Conservation (phyloP, 2,797 vertebrate genomes). For the Trichosurus vulpecula region DNA sequence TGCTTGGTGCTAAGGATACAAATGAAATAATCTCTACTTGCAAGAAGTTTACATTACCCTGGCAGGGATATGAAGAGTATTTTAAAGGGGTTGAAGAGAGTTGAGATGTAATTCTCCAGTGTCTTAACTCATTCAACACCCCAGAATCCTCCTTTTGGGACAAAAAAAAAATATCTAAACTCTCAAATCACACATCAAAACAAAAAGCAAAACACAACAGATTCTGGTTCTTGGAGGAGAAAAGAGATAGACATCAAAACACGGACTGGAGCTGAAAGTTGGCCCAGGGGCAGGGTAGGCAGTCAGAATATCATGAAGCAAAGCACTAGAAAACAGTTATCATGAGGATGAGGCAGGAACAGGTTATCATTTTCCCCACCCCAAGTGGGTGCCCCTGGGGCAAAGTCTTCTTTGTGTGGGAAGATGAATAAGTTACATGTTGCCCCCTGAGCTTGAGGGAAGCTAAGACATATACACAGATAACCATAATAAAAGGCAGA, state of each 20-base stretch:
- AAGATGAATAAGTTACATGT: background rate
- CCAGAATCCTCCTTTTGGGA: background rate
- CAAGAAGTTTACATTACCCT: background rate
- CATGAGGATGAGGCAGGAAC: background rate
- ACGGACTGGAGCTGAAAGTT: background rate
- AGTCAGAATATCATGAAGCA: background rate
- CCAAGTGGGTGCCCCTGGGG: background rate
- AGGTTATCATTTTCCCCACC: background rate
- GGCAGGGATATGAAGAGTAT: background rate
- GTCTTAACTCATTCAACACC: background rate
- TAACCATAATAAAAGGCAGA: background rate
- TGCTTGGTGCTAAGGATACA: background rate
- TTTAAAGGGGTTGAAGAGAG: background rate
- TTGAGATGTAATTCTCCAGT: background rate
- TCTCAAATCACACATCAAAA: background rate
- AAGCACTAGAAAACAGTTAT: background rate
- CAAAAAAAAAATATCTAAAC: background rate
- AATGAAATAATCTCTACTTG: background rate
- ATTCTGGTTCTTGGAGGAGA: background rate
- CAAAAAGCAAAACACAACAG: background rate
- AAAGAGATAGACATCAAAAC: background rate
- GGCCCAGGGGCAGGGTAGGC: background rate
- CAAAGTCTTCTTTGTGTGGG: background rate
- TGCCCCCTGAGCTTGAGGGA: background rate
- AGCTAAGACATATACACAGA: background rate